Evolutionary conservation across 2,797 vertebrate species (phyloP).

Genomic region (Typhlichthys subterraneus): DNA sequence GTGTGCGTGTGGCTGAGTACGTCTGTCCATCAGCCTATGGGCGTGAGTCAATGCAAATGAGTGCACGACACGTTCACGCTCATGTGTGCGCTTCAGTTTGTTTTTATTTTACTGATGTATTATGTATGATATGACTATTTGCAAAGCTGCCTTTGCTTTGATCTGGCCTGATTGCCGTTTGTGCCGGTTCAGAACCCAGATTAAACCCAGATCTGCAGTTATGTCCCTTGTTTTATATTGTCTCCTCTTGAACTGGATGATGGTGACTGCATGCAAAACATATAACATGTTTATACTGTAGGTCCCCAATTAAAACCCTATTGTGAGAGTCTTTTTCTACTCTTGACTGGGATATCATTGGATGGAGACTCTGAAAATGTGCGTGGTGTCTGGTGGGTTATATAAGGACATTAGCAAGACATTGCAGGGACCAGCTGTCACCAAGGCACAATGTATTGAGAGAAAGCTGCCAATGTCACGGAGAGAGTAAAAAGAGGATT

Average conservation of each 20-base stretch:
- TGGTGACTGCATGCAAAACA: conserved; percentile 4
- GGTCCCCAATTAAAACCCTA: neutral
- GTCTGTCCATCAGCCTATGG: no score
- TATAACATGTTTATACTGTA: conserved; percentile 1
- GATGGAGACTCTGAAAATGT: conserved; percentile 29
- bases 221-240: conserved; percentile 41
- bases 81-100: conserved; percentile 42
- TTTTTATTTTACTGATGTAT: conserved; percentile 50
- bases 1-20: neutral
- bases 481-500: conserved; percentile 18
- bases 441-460: conserved; percentile 35
- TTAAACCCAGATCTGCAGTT: conserved; percentile 62
- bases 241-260: conserved; percentile 43
- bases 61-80: no score
- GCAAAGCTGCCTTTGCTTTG: conserved; percentile 70
- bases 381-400: conserved; percentile 54
- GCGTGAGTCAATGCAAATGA: no score
- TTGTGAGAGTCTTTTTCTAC: conserved; percentile 9
- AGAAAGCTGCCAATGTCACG: conserved; percentile 14
- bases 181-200: conserved; percentile 69
- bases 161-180: conserved; percentile 71
- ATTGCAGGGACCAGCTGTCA: conserved; percentile 61
- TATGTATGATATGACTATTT: conserved; percentile 71
- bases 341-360: conserved; percentile 23
- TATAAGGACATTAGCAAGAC: conserved; percentile 53